Evolutionary conservation across 2,113 vertebrate species (phyloP), one percentile per base, ranked within the genome.

Genomic region (Chaetorhynchus papuensis): DNA sequence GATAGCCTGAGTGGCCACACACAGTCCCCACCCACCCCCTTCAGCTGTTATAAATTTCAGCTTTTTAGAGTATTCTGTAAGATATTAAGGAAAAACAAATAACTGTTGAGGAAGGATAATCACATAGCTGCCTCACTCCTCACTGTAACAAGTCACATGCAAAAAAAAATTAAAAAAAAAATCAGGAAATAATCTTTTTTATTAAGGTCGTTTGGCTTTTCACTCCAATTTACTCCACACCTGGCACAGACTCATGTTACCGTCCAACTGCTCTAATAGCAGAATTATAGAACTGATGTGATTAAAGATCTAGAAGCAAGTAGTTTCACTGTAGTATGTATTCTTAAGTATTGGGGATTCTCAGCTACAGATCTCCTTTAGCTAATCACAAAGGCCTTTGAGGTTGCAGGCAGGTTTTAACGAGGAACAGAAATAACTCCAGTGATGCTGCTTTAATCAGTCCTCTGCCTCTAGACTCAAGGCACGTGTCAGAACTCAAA

Each of bases 211-310:
- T 18, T 61, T 49, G 5, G 5, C 3, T 83, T 92, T 79, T 31
- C 7, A 47, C 24, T 72, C 23, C 13, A 11, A 7, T n/a, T 85
- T 42, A 63, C 6, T 52, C 44, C 24, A 30, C 1, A 1, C 0
- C 1, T 22, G 39, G 39, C 4, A 3, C 0, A n/a, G 13, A 35
- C 3, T 7, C 26, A 35, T 35, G 21, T 61, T 39, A 14, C 20
- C 5, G 11, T 3, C 11, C 18, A 52, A 8, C 17, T 61, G 49
- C 41, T 21, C 33, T 15, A 59, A 27, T 0, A 37, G 26, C 33
- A 60, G 37, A 64, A 39, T 35, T 23, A 19, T 1, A 10, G 6
- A 6, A 39, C 2, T 6, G n/a, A 8, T 14, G 15, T 22, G 17
- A 59, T 59, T 31, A 22, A 59, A 59, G 31, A 59, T 9, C 26